Evolutionary conservation across 92 coral and sea anemone genomes (phyloP), one percentile per base, ranked within the genome.

Genomic region (Hydrozoanthus gracilis): DNA sequence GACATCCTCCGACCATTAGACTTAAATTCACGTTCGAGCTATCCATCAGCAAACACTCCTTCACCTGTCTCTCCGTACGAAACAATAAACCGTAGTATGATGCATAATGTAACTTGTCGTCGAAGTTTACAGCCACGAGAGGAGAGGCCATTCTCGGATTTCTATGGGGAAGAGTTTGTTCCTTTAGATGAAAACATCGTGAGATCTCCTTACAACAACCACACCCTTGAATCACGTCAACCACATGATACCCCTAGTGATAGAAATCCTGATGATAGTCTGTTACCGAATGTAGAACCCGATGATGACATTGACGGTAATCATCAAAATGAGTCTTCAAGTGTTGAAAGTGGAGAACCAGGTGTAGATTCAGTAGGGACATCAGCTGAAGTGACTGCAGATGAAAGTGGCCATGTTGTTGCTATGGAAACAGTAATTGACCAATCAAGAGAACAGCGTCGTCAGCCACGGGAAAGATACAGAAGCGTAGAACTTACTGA

Each of bases 81-180:
- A 48, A 79, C 55, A 35, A 68, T 39, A 11, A 82, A 87, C 76
- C 86, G 87, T 69, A 76, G 65, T 17, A 73, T 78, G 27, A 62
- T 67, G 3, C 79, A 82, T 45, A 69, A 79, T 79, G 86, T 15
- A n/a, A 45, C 82, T 15, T 71, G 89, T 62, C 86, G 95, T 46
- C 79, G 96, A 69, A 76, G 93, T 64, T 56, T 83, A 51, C 89
- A 84, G 7, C 83, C 92, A 17, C 64, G 92, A 13, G 93, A 91
- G 27, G 77, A 83, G 9, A 83, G 98, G 86, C 98, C 98, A n/a
- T 91, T 91, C 77, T 93, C 98, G 15, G 98, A 95, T 85, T 72
- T 95, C 44, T 95, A 88, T 76, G 82, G 90, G 7, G 93, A 88
- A 16, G 98, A 92, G 52, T 87, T 94, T 75, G 89, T 88, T 72